Base-by-base conservation (phyloP, 2,113 vertebrate species). In the Paraplagusia blochii region DNA sequence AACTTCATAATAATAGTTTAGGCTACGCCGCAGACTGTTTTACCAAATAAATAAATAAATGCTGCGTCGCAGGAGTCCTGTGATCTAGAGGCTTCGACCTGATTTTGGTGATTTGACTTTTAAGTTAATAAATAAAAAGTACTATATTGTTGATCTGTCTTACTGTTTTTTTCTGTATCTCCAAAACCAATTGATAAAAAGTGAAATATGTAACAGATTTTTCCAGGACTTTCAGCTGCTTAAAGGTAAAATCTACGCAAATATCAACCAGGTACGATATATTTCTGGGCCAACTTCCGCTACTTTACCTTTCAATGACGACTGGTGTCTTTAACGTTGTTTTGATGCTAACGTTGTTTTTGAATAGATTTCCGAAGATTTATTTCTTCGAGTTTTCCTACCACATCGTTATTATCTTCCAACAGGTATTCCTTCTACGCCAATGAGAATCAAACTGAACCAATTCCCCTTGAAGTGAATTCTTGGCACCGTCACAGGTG, bases 181-280 rank as follows among this genome's bases (percentile, higher is more conserved):
- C 46, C 33, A 46, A 46, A 66, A 79, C 18, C 11, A 69, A 58
- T 22, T 48, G 43, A 72, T 29, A 29, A 66, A 11, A 40, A 63
- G 38, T 47, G 0, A 40, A 35, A 65, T 13, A 43, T 10, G 4
- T 1, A 17, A 49, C 43, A 43, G 58, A 14, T 54, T 74, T 70
- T 70, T 46, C 65, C 65, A 39, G 63, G 57, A 12, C 61, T 6
- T 29, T 1, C 38, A 59, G 15, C 36, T 40, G 39, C 52, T 49
- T 67, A 58, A 64, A 63, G 42, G 58, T 33, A 54, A 65, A 67
- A 76, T 69, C 67, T 14, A 54, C 47, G 53, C 66, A 47, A 58
- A 16, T 40, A 6, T 29, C n/a, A n/a, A n/a, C n/a, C n/a, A n/a
- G n/a, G n/a, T n/a, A n/a, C n/a, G n/a, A n/a, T n/a, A n/a, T n/a